Evolutionary conservation across 1,140 invertebrate genomes (phyloP).

Genomic region (Drosophila biarmipes): DNA sequence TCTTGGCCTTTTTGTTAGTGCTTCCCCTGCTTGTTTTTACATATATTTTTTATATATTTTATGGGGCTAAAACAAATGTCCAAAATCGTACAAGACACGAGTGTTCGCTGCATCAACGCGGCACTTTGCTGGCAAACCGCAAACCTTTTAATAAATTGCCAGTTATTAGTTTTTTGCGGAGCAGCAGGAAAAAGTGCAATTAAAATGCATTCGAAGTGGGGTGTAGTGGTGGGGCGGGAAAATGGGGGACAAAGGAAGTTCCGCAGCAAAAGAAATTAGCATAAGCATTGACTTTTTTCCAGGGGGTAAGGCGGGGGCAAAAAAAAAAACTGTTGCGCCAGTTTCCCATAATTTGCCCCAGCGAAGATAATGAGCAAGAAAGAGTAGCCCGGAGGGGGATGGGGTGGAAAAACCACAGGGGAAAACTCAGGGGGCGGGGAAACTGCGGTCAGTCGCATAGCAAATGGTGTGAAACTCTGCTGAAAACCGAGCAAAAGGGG

Average conservation of each 20-base stretch:
- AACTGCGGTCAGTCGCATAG: constrained; percentile 70
- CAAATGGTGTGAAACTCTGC: constrained; percentile 79
- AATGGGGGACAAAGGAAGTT: constrained; percentile 44
- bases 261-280: constrained; percentile 69
- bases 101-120: constrained; percentile 6
- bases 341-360: constrained; percentile 78
- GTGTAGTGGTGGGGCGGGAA: not conserved
- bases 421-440: constrained; percentile 8
- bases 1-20: constrained; percentile 20
- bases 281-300: constrained; percentile 69
- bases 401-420: not conserved
- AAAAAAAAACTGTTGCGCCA: constrained; percentile 54
- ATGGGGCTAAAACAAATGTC: constrained; percentile 42
- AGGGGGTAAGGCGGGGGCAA: constrained; percentile 19
- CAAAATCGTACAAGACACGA: constrained; percentile 46
- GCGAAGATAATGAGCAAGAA: constrained; percentile 67
- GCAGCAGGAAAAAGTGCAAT: constrained; percentile 78
- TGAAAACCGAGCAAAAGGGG: constrained; percentile 1
- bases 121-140: constrained; percentile 52
- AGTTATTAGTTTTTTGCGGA: constrained; percentile 71
- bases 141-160: constrained; percentile 81
- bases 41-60: constrained; percentile 23
- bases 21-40: not conserved
- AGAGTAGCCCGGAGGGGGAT: constrained; percentile 20
- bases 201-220: constrained; percentile 65